These are phyloP conservation scores for Micronisus gabar DNA, from an alignment of 2,113 vertebrate genomes.

Conservation along the genomic window DNA sequence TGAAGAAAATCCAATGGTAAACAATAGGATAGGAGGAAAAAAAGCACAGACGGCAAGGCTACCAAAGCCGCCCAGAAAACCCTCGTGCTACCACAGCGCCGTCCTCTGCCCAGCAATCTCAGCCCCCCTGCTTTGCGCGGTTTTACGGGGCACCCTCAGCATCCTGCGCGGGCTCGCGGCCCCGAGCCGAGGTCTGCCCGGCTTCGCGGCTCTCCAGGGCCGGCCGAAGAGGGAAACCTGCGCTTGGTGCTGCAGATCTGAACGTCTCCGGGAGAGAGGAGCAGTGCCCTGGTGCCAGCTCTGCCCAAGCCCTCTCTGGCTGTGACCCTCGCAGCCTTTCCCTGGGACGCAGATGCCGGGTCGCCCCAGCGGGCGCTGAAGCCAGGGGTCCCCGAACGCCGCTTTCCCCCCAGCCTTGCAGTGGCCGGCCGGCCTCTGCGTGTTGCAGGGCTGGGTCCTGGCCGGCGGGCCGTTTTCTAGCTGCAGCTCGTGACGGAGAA, in stretches of 20 bases:
- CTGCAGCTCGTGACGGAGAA: neutral
- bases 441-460: neutral
- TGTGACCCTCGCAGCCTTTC: neutral
- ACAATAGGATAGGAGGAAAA: neutral
- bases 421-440: accelerated
- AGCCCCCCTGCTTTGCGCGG: neutral
- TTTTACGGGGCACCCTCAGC: neutral
- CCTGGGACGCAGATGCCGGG: neutral
- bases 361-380: neutral
- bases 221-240: neutral
- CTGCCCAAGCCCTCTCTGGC: neutral
- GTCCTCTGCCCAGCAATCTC: neutral
- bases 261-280: neutral
- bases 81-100: neutral
- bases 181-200: neutral
- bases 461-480: accelerated
- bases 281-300: accelerated
- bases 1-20: neutral
- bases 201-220: neutral
- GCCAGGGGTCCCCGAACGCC: neutral
- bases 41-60: neutral
- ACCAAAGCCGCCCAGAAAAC: neutral
- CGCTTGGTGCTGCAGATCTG: neutral
- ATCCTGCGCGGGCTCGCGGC: accelerated
- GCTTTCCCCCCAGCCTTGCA: neutral